Evolutionary conservation across 2,797 vertebrate species (phyloP), one percentile per base, ranked within the genome.

Genomic region (Heliangelus exortis): DNA sequence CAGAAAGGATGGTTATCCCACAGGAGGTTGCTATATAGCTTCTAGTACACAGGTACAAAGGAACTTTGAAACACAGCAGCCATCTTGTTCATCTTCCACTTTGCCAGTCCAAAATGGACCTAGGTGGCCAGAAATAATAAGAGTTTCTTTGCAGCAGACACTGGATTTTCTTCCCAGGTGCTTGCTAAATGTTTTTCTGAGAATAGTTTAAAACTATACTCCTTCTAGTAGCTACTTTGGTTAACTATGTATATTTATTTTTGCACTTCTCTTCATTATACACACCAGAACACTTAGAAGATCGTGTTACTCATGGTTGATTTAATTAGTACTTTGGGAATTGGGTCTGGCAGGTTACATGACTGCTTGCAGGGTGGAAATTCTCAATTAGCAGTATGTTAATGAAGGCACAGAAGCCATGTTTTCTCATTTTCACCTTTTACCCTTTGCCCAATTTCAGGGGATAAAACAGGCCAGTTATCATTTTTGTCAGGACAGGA

Each of bases 311-410:
- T 80, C 2, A 0, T 69, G 21, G 33, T 59, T 94, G 72, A 90
- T 92, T 96, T 93, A 96, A 97, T 94, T 91, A 87, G 63, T 84
- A 75, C 47, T 89, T 89, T 47, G 93, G 91, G 82, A 96, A 78
- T 47, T 76, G 43, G 62, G 62, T 84, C 94, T 94, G 54, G 55
- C 33, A 83, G 62, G 76, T 85, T 91, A 93, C 79, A 39, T 50
- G 57, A 48, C 51, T 89, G 26, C 50, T 93, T 77, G 28, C 55
- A 75, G 69, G 57, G 72, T 89, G 59, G 55, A 94, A 95, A 80
- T 81, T 89, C 93, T 90, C 89, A 92, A 95, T 96, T 94, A 95
- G 33, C 63, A 82, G 26, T 81, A 68, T 82, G 69, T 22, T 96
- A 89, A 95, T 95, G 74, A 95, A 82, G 34, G 47, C 7, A 63